Base-by-base conservation (phyloP, 2,113 vertebrate genomes). In the Panurus biarmicus region DNA sequence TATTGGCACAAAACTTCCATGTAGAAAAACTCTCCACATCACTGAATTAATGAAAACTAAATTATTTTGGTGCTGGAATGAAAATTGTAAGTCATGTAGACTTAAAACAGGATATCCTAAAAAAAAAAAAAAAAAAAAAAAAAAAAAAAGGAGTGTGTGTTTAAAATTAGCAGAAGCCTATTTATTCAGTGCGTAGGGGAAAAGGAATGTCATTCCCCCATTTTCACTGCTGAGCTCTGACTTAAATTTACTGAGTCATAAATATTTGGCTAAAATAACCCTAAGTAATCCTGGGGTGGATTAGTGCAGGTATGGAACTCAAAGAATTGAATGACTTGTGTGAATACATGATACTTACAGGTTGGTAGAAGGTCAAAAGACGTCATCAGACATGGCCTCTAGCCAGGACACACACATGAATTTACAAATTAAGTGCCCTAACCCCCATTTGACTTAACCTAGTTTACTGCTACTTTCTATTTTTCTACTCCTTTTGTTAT, bases 201-300 rank as follows among this genome's bases (percentile, higher is more conserved):
- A 88, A 95, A 82, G 82, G 81, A 96, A 79, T 73, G 72, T 58
- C n/a, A 5, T 90, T 89, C 69, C 54, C 40, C 54, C 7, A 0
- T 90, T 88, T 83, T 74, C 82, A 76, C 67, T 79, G 54, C 18
- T 83, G 28, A 95, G 92, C 62, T 72, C 82, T 69, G 81, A 74
- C 48, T 90, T 85, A 94, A 82, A 93, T 87, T 91, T 36, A 93
- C 82, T 11, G 28, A 95, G 78, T 85, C 71, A 92, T 90, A 96
- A 91, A 94, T 93, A 93, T 92, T 93, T 95, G 76, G 67, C 92
- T 94, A 95, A 92, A 91, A 93, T 88, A 90, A 93, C 70, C 80
- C 60, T 47, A 80, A 80, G 54, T 86, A 92, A 92, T 91, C 83
- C 79, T 45, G 56, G 69, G 44, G 36, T 73, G 64, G 87, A 79